phyloP scores from a whole-genome alignment of 2,797 vertebrate species.

The Erethizon dorsatum region DNA sequence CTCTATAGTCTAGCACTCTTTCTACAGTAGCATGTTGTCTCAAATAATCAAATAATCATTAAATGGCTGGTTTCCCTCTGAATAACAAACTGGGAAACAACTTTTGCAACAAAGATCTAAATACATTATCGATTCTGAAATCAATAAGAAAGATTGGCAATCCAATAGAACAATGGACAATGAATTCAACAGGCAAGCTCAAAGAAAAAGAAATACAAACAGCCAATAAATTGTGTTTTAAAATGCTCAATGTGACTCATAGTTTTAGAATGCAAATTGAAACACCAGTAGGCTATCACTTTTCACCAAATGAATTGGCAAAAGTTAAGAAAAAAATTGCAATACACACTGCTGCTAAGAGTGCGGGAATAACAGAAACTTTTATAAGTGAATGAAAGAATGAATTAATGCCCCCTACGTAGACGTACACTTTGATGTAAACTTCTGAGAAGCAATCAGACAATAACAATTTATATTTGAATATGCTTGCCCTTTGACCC shows the following conservation, averaged over 20 bases:
- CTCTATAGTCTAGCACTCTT: background rate
- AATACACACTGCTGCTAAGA: background rate
- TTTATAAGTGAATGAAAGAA: background rate
- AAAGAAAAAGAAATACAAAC: constrained; percentile 68
- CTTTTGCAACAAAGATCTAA: constrained; percentile 71
- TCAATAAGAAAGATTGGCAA: constrained; percentile 71
- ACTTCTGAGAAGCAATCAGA: constrained; percentile 8
- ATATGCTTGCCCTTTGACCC: background rate
- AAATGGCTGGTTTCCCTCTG: constrained; percentile 44
- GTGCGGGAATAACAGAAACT: background rate
- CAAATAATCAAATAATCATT: constrained; percentile 60
- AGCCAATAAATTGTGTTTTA: constrained; percentile 58
- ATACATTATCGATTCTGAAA: constrained; percentile 75
- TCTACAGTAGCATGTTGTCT: background rate
- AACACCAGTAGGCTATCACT: constrained; percentile 31
- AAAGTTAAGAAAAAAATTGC: constrained; percentile 36
- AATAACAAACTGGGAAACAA: constrained; percentile 75
- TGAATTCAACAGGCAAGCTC: constrained; percentile 61
- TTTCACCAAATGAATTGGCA: constrained; percentile 38
- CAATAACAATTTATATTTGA: constrained; percentile 13
- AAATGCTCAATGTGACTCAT: constrained; percentile 51
- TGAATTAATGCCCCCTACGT: background rate
- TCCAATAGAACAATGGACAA: constrained; percentile 66
- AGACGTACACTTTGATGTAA: background rate
- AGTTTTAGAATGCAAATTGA: constrained; percentile 64